Evolutionary conservation across 2,888 invertebrate genomes (phyloP), one percentile per base, ranked within the genome.

Genomic region (Tolmerus cingulatus): DNA sequence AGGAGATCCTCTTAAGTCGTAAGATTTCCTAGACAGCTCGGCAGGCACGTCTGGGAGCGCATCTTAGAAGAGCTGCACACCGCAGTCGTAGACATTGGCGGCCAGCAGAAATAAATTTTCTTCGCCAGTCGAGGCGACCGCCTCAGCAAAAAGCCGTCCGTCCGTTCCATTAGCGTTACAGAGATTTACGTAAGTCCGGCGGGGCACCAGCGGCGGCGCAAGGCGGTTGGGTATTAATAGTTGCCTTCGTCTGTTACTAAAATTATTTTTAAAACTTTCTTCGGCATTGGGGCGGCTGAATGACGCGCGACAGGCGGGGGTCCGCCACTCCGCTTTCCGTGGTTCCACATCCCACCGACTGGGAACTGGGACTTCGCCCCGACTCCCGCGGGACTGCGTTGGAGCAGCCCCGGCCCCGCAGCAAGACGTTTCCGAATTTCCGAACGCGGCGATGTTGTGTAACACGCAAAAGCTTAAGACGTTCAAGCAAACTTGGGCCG

Each of bases 241-340:
- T 79, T 79, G 27, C 23, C 79, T 66, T 27, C 51, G 79, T 51
- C 16, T 51, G 30, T 79, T 79, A 79, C 27, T 79, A 79, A 79
- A 79, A 55, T 79, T 46, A 79, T 79, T 79, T 79, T 55, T 79
- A 79, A 79, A 79, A 51, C 51, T 79, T 79, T 79, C 79, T 79
- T 79, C 51, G 51, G 12, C 27, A 51, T 51, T 79, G 51, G 16
- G 43, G 30, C 79, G 30, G 23, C 51, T 30, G 55, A 79, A 27
- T 79, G 51, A 79, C 79, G 79, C 55, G 30, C 55, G 79, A 51
- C 30, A 51, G 1, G 4, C 0, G 12, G 23, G 66, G 51, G 16
- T 19, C n/a, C 37, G 76, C 76, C 7, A 8, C 19, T 16, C 43
- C 5, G 5, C 8, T 76, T 76, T 76, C 37, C 76, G 34, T 9